Evolutionary conservation across 2,888 invertebrate species (phyloP).

Genomic region (Apamea crenata): DNA sequence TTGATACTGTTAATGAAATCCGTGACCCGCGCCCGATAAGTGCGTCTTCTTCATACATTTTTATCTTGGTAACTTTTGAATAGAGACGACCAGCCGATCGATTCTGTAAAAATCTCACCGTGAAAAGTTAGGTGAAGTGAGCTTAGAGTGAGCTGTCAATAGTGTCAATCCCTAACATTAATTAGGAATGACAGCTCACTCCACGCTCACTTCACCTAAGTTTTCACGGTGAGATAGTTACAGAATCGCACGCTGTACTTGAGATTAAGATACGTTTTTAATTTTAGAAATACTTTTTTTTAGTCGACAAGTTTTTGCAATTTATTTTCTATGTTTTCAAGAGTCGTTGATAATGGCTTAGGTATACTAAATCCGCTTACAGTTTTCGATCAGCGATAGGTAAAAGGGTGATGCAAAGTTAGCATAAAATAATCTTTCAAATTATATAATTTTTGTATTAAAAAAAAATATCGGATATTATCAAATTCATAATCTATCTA

Average conservation of each 20-base stretch:
- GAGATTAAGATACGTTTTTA: slow-evolving; percentile 34
- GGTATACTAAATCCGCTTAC: slow-evolving; percentile 7
- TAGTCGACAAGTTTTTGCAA: neutral
- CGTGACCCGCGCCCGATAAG: slow-evolving; percentile 75
- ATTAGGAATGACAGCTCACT: too few species aligned
- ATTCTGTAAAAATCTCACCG: too few species aligned
- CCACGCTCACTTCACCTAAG: too few species aligned
- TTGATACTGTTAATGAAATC: slow-evolving; percentile 84
- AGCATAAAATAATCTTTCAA: neutral
- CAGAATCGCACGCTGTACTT: too few species aligned
- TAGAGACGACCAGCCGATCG: slow-evolving; percentile 39
- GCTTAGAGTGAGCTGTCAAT: too few species aligned
- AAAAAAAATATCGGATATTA: neutral
- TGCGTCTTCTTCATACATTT: slow-evolving; percentile 64
- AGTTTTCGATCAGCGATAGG: slow-evolving; percentile 21
- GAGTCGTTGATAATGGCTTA: neutral
- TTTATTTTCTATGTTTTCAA: slow-evolving; percentile 9
- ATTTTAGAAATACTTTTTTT: slow-evolving; percentile 4
- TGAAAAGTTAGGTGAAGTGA: too few species aligned
- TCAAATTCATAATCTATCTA: neutral
- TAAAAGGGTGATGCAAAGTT: slow-evolving; percentile 5
- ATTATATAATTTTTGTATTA: neutral
- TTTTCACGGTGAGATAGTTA: too few species aligned
- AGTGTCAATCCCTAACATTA: too few species aligned
- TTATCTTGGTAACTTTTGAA: slow-evolving; percentile 54